Percentiles rank a stretch among this genome's conserved stretches.
phyloP scores from a whole-genome alignment of 2,888 invertebrate genomes.

The Oligia fasciuncula region DNA sequence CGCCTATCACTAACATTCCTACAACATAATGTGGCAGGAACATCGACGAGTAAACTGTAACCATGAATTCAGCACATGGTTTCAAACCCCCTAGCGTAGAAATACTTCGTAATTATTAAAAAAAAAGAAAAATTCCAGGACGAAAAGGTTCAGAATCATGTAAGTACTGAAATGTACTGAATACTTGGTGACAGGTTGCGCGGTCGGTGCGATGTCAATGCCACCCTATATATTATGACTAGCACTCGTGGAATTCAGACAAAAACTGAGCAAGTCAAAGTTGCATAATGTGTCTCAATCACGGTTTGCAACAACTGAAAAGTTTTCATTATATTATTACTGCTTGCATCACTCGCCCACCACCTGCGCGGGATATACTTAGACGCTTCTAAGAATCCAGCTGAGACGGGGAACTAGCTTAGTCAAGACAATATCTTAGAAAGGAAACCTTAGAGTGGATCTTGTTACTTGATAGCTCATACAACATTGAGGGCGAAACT shows the following conservation, averaged over 20 bases:
- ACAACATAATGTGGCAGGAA: background rate
- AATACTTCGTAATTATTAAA: background rate
- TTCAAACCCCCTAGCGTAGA: background rate
- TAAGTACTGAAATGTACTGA: too few relatives aligned
- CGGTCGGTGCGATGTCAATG: too few relatives aligned
- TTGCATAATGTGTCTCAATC: constrained; percentile 30
- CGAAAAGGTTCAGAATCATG: too few relatives aligned
- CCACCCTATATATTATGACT: background rate
- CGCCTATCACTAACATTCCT: background rate
- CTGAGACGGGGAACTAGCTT: constrained; percentile 15
- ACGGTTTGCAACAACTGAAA: constrained; percentile 32
- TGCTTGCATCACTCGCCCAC: constrained; percentile 14
- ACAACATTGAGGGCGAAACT: constrained; percentile 27
- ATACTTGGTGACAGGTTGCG: too few relatives aligned
- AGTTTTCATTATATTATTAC: constrained; percentile 40
- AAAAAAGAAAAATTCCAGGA: background rate
- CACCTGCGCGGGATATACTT: constrained; percentile 17
- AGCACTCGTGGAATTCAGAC: background rate
- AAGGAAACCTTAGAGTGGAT: background rate
- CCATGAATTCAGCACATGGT: background rate
- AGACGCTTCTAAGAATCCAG: constrained; percentile 14
- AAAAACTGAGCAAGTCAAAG: constrained; percentile 14
- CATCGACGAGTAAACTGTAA: background rate
- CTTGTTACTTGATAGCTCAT: constrained; percentile 14
- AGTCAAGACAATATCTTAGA: constrained; percentile 5